Conservation (phyloP, 2,888 invertebrate genomes). For the Drosophila merina region DNA sequence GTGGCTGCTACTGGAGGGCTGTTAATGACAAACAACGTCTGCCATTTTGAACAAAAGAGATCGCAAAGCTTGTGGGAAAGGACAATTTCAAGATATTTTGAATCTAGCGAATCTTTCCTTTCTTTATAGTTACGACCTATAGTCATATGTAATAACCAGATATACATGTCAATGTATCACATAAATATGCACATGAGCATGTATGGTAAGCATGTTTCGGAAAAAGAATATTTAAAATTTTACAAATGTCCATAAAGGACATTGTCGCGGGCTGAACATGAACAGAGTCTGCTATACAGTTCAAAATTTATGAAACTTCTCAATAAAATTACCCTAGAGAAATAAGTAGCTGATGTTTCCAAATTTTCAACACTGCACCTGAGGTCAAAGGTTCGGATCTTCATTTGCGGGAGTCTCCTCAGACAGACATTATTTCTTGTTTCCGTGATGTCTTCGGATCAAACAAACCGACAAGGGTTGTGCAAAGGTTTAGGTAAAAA, state of each 20-base stretch:
- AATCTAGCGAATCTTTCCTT: too few species aligned
- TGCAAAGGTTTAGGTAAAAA: slow-evolving; percentile 53
- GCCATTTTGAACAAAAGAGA: slow-evolving; percentile 65
- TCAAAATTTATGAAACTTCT: neutral
- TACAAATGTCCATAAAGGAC: too few species aligned
- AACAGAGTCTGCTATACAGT: too few species aligned
- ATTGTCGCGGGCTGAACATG: too few species aligned
- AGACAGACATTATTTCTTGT: slow-evolving; percentile 30
- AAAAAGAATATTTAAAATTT: too few species aligned
- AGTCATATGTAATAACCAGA: too few species aligned
- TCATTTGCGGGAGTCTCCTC: slow-evolving; percentile 42
- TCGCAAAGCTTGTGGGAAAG: slow-evolving; percentile 27
- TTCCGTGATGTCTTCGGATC: slow-evolving; percentile 51
- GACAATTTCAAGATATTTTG: neutral
- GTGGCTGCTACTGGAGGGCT: slow-evolving; percentile 42
- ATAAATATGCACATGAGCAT: too few species aligned
- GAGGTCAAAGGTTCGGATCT: slow-evolving; percentile 5
- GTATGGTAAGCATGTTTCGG: too few species aligned
- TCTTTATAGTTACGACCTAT: too few species aligned
- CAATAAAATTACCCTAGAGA: neutral
- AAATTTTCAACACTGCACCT: neutral
- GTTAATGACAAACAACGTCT: slow-evolving; percentile 75
- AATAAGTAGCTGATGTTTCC: too few species aligned
- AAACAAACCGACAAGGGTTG: slow-evolving; percentile 49
- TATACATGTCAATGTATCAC: too few species aligned